Conservation (phyloP, 2,113 vertebrate genomes). For the Centropus unirufus region DNA sequence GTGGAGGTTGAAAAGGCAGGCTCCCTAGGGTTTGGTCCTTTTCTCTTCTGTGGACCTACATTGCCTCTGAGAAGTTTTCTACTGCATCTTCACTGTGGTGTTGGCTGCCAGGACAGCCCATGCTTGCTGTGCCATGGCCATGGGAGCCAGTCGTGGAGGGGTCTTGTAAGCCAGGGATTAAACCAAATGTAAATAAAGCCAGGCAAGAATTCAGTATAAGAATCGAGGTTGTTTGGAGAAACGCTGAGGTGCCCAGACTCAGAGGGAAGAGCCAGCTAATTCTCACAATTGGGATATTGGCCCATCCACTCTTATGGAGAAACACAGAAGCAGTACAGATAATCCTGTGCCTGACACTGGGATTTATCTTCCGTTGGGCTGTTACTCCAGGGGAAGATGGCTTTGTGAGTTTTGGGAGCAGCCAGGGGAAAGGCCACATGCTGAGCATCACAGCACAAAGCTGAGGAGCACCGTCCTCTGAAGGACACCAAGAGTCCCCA, state of each 20-base stretch:
- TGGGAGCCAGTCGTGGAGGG: not conserved
- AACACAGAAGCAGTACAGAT: not conserved
- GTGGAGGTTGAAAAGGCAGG: accelerated
- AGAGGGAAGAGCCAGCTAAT: not conserved
- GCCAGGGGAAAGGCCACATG: not conserved
- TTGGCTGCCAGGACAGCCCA: not conserved
- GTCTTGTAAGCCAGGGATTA: not conserved
- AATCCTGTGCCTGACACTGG: not conserved
- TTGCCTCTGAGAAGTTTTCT: not conserved
- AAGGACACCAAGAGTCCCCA: not conserved
- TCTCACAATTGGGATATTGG: not conserved
- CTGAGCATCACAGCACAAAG: not conserved
- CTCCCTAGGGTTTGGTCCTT: not conserved
- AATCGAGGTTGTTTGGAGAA: not conserved
- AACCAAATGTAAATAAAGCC: not conserved
- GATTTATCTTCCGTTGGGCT: not conserved
- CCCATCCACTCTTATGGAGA: not conserved
- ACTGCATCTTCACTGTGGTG: accelerated
- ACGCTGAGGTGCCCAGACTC: not conserved
- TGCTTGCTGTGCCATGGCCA: accelerated
- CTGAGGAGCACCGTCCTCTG: not conserved
- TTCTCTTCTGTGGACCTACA: not conserved
- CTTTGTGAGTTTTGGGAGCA: not conserved
- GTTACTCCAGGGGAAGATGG: not conserved
- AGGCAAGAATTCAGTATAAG: not conserved